Base-by-base conservation (phyloP, 2,113 vertebrate species). In the Amazona guildingii region DNA sequence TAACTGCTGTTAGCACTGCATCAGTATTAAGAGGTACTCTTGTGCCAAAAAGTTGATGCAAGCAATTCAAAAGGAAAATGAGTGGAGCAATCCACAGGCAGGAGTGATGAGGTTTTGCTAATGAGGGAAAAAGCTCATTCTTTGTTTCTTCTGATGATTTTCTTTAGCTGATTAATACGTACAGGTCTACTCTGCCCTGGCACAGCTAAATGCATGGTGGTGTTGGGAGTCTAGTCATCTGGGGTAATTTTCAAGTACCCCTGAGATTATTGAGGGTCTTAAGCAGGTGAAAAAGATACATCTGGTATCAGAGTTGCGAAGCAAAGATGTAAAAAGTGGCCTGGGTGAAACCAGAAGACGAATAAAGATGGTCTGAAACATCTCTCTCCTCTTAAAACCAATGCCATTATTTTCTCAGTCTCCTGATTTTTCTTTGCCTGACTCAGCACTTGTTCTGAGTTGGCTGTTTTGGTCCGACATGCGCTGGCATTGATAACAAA, bases 381-480 rank as follows among this genome's bases (percentile, higher is more conserved):
- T 41, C 44, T 64, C 18, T 10, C 5, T 86, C 17, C 39, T 66
- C 17, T 66, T 70, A 33, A 62, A 54, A n/a, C 16, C 59, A 23
- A 17, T 16, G 18, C n/a, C 10, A 35, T 48, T 43, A 44, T 72
- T 90, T 78, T 49, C 8, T 44, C 39, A 16, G 5, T 43, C n/a
- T 61, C 59, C 10, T 52, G 25, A 17, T 28, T 81, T 85, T 75
- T 75, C 43, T 51, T 55, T 64, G 6, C 12, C 39, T 17, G 24
- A 51, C 35, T 75, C 62, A 51, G 27, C 23, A 16, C 4, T 64
- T 52, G 55, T 23, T 43, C 27, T 64, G 13, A 28, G 11, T 48
- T 49, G n/a, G 5, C 29, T 0, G 2, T 52, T 67, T 43, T 1
- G 0, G 15, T 61, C n/a, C 24, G 19, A 46, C 10, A 51, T 43